Evolutionary conservation across 2,113 vertebrate genomes (phyloP), one percentile per base, ranked within the genome.

Genomic region (Rousettus leschenaultii): DNA sequence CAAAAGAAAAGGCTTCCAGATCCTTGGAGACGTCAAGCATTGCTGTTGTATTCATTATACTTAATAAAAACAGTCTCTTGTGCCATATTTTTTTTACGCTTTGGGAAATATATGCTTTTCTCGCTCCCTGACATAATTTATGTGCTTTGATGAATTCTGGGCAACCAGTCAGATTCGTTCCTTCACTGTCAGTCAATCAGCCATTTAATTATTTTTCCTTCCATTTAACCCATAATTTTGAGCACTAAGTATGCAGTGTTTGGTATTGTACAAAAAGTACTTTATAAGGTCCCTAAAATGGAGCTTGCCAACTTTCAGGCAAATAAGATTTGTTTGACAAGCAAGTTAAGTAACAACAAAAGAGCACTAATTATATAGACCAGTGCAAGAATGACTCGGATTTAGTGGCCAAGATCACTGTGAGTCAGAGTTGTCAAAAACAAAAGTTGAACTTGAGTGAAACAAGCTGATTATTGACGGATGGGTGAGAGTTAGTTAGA

Each of bases 131-230:
- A 82, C 35, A 18, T 68, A 78, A 91, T 38, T 38, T 57, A 53
- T 51, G 9, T 79, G 43, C 74, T 95, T 82, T 73, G 71, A 79
- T 85, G 83, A 94, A 55, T 93, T 94, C 91, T 91, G 68, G 86
- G 82, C 59, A 86, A 3, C 51, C 16, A 87, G 48, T 97, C 40
- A 70, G 45, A 89, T 79, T 66, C 57, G 33, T 86, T 95, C n/a
- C 68, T 94, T 91, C 53, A 22, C 38, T 79, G 35, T 88, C 43
- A 40, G 38, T 30, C 86, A 82, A 4, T 85, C 45, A 86, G 5
- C 75, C 55, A 70, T 55, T 86, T 70, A 79, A 57, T 97, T 63
- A 82, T 75, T 61, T 30, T 77, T 92, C 79, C 66, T 75, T 77
- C n/a, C 28, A 89, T 61, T 63, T 48, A 95, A 53, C 14, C 89